Evolutionary conservation across 1,140 invertebrate species (phyloP).

Genomic region (Zaprionus gabonicus): DNA sequence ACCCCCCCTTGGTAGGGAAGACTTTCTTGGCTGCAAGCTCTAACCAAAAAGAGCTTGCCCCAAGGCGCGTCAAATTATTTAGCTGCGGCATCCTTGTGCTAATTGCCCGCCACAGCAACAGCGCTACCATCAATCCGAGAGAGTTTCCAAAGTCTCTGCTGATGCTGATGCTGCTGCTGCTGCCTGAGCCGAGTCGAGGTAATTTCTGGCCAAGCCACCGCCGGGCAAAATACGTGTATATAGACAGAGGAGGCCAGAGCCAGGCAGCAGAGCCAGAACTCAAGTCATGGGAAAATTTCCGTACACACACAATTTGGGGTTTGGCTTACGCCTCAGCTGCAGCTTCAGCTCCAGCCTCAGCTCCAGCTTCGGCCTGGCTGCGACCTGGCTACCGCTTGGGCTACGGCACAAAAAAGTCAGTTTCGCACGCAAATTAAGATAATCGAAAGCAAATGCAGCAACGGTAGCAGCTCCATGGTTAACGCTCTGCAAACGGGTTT

Average conservation of each 20-base stretch:
- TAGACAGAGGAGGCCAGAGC: slow-evolving; percentile 50
- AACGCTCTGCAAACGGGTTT: slow-evolving; percentile 75
- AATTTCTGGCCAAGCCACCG: slow-evolving; percentile 81
- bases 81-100: slow-evolving; percentile 81
- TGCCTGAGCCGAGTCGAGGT: slow-evolving; percentile 56
- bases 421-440: slow-evolving; percentile 84
- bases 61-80: slow-evolving; percentile 75
- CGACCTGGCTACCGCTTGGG: slow-evolving; percentile 5
- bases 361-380: slow-evolving; percentile 4
- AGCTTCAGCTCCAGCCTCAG: slow-evolving; percentile 13
- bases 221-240: slow-evolving; percentile 68
- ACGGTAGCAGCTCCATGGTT: slow-evolving; percentile 78
- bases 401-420: slow-evolving; percentile 74
- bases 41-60: slow-evolving; percentile 41
- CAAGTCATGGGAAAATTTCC: slow-evolving; percentile 82
- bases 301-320: slow-evolving; percentile 83
- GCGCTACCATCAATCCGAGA: slow-evolving; percentile 72
- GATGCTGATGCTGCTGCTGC: not conserved
- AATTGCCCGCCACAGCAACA: slow-evolving; percentile 64
- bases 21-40: slow-evolving; percentile 11
- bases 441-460: slow-evolving; percentile 83
- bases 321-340: slow-evolving; percentile 70
- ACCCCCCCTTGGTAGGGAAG: not conserved
- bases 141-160: slow-evolving; percentile 37
- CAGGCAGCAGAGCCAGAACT: slow-evolving; percentile 33